Evolutionary conservation across 2,113 vertebrate genomes (phyloP).

Genomic region (Actenoides lindsayi): DNA sequence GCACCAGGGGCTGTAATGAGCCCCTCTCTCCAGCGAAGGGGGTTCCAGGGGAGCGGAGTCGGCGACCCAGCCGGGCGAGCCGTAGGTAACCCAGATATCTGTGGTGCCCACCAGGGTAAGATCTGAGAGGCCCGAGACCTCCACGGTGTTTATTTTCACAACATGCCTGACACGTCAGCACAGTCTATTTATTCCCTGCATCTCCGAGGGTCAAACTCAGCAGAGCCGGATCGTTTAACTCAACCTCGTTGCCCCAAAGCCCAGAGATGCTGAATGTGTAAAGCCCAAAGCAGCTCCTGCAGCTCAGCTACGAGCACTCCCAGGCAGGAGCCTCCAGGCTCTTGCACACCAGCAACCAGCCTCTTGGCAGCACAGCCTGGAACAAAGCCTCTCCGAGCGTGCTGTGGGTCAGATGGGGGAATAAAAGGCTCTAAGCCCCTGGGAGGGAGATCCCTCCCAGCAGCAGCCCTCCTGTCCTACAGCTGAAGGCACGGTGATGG

Average conservation of each 20-base stretch:
- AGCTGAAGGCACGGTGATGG: neutral
- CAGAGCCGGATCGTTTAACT: neutral
- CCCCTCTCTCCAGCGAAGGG: neutral
- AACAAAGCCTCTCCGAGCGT: neutral
- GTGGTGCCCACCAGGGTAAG: accelerated
- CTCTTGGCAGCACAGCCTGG: neutral
- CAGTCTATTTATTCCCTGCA: accelerated
- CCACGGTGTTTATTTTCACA: neutral
- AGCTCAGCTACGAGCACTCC: neutral
- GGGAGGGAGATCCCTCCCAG: neutral
- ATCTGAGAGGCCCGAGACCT: accelerated
- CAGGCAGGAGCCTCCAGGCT: neutral
- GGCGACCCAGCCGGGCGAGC: neutral
- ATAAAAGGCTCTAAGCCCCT: neutral
- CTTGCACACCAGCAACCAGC: neutral
- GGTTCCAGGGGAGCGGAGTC: neutral
- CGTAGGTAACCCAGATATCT: accelerated
- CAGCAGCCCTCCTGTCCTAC: neutral
- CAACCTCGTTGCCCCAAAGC: neutral
- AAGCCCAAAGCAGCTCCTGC: neutral
- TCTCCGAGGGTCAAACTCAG: neutral
- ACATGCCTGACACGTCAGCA: neutral
- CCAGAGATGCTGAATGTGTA: neutral
- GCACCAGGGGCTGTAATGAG: neutral
- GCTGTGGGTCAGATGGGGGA: neutral